Percentiles rank a stretch among this genome's conserved stretches.
Conservation (phyloP, 2,113 vertebrate genomes). For the Notarius lentiginosus region DNA sequence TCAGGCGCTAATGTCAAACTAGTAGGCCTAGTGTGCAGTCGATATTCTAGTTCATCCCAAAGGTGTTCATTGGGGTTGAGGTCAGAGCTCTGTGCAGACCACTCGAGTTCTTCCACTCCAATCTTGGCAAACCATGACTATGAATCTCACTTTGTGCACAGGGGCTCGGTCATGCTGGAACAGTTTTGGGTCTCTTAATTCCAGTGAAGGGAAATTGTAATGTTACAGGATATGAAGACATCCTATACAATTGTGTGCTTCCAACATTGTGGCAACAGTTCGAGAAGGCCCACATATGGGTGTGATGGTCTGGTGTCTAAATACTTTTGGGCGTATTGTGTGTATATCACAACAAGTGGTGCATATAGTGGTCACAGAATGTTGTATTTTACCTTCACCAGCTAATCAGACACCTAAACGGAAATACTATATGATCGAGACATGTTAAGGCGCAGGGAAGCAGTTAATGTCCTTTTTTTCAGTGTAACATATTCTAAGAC, state of each 20-base stretch:
- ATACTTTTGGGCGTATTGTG: background rate
- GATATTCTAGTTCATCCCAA: background rate
- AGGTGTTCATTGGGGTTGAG: background rate
- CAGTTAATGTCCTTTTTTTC: no score
- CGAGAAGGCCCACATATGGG: no score
- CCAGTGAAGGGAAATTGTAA: background rate
- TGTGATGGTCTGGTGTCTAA: no score
- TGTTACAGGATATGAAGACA: background rate
- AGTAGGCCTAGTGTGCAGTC: background rate
- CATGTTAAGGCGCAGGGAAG: no score
- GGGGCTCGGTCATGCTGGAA: background rate
- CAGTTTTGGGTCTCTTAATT: background rate
- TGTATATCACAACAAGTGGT: background rate
- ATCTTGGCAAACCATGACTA: background rate
- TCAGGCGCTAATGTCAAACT: background rate
- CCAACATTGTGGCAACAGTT: background rate
- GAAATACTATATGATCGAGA: no score
- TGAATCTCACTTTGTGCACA: background rate
- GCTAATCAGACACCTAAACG: no score
- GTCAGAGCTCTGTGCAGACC: background rate
- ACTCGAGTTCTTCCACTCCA: background rate
- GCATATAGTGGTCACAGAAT: no score
- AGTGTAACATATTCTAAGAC: no score
- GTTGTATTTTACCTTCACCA: no score
- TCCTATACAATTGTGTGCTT: background rate